A percentile compares a stretch with the other conserved stretches of the same genome.
phyloP scores from a whole-genome alignment of 2,797 vertebrate genomes.

The Dryobates pubescens region DNA sequence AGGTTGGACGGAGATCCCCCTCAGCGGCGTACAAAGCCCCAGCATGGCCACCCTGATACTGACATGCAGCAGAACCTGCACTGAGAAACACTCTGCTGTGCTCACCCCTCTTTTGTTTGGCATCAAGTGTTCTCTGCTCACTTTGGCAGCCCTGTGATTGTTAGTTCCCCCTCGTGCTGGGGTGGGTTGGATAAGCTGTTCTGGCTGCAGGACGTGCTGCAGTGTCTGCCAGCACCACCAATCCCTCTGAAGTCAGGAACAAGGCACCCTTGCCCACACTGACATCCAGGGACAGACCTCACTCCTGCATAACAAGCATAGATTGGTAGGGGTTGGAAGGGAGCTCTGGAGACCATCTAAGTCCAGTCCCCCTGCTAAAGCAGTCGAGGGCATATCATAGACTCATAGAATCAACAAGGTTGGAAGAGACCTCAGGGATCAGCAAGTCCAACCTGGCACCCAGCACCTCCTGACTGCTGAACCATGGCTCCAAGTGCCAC shows the following conservation, averaged over 20 bases:
- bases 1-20: background rate
- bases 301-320: background rate
- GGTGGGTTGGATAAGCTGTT: conserved; percentile 15
- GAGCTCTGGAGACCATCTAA: too few species aligned
- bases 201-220: background rate
- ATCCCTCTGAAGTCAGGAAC: background rate
- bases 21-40: rapidly evolving
- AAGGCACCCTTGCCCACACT: conserved; percentile 33
- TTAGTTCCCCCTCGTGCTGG: background rate
- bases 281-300: background rate
- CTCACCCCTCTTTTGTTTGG: background rate
- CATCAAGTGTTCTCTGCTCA: background rate
- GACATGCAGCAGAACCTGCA: background rate
- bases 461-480: too few species aligned
- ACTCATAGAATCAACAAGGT: too few species aligned
- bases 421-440: too few species aligned
- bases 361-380: too few species aligned
- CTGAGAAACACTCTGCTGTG: background rate
- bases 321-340: too few species aligned
- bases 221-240: background rate
- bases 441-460: too few species aligned
- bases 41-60: rapidly evolving
- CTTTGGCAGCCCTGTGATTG: background rate
- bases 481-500: too few species aligned
- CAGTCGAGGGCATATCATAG: background rate